Evolutionary conservation across 2,797 vertebrate genomes (phyloP), one percentile per base, ranked within the genome.

Genomic region (Sternotherus odoratus): DNA sequence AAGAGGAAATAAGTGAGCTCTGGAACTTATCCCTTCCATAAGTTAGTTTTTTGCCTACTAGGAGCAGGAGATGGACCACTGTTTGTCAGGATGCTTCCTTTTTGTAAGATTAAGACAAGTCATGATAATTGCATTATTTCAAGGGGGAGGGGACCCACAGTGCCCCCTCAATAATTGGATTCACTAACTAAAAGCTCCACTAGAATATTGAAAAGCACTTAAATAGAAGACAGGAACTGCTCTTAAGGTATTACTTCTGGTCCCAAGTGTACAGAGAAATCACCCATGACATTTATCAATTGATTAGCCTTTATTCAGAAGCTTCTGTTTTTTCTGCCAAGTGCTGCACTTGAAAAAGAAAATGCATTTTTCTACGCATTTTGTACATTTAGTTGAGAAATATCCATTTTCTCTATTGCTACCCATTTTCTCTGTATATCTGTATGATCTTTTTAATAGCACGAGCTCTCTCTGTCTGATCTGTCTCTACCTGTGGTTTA

Each of bases 101-200:
- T 79, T 46, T 19, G 60, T 33, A 69, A 46, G 49, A 8, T 87
- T 6, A 75, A 26, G 91, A 79, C 85, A 19, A 2, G 86, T 53
- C 87, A 90, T 2, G 12, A n/a, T 79, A 50, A 16, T 83, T 88
- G 9, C 33, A 17, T 86, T 56, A 81, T 4, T 51, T 86, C 60
- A 88, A 19, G 5, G 17, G 10, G 3, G 63, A 7, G 21, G 33
- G 36, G 17, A 10, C n/a, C n/a, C 63, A 69, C 9, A 23, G 63
- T 93, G 33, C 15, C 75, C 60, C 23, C 77, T 49, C 15, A 77
- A 92, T 83, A 80, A 69, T 21, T 66, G 33, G 26, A 46, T 75
- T 75, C 36, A 43, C 43, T 43, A 89, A 85, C 11, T 60, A 53
- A 87, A 95, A 93, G 88, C 26, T 15, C 12, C 43, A 57, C 56